phyloP scores from a whole-genome alignment of 2,797 vertebrate genomes.

The Todus mexicanus region DNA sequence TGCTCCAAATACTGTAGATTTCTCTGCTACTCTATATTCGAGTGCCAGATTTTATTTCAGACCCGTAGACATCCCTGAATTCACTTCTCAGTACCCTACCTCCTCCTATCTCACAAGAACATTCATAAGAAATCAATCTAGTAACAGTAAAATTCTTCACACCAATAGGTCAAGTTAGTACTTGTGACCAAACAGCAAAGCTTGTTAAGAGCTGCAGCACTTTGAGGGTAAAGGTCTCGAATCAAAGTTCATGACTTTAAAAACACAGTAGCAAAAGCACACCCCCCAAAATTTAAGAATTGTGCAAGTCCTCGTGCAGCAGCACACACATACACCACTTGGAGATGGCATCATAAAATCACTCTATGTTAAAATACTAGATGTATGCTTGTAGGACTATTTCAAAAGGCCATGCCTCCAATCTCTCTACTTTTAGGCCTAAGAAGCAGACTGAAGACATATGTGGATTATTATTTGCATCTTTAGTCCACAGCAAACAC shows the following conservation, averaged over 20 bases:
- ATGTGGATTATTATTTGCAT: not conserved
- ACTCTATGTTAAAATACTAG: not conserved
- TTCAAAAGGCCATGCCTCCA: not conserved
- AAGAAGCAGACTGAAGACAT: not conserved
- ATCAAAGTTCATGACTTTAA: not conserved
- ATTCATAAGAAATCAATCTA: not conserved
- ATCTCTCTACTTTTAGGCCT: not conserved
- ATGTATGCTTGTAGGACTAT: not conserved
- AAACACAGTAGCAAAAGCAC: not conserved
- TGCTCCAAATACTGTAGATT: not conserved
- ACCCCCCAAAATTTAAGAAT: not conserved
- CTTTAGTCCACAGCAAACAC: not conserved
- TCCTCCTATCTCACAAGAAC: not conserved
- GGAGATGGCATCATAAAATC: not conserved
- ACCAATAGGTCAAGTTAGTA: not conserved
- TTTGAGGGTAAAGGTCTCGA: not conserved
- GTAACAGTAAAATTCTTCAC: not conserved
- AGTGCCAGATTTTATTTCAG: not conserved
- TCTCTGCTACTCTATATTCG: not conserved
- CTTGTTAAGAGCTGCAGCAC: not conserved
- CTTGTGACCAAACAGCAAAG: not conserved
- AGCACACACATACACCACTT: rapidly evolving
- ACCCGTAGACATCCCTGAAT: not conserved
- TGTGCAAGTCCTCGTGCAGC: not conserved
- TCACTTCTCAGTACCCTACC: not conserved